These are phyloP conservation scores for Calameuta idolon DNA, from an alignment of 2,888 invertebrate genomes.

Conservation along the genomic window DNA sequence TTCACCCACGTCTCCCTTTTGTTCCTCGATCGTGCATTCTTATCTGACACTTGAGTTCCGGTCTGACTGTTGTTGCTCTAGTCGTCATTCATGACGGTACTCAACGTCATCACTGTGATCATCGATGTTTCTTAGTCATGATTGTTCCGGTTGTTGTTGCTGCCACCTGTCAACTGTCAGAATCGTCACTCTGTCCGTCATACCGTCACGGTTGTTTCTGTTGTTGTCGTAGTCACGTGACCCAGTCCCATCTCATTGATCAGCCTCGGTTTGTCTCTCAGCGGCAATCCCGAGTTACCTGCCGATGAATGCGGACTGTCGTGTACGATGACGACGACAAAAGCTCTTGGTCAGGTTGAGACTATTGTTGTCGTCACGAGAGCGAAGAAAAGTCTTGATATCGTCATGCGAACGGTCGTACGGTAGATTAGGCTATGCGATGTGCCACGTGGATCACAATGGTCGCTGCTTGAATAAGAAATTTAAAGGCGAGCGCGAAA, in stretches of 20 bases:
- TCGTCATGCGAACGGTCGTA: background rate
- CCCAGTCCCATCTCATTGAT: no score
- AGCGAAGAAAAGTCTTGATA: background rate
- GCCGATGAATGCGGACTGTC: no score
- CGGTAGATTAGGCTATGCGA: slow-evolving; percentile 42
- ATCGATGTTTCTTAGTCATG: background rate
- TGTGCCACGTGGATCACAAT: slow-evolving; percentile 50
- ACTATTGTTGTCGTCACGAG: background rate
- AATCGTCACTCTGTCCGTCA: background rate
- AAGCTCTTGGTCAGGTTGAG: background rate
- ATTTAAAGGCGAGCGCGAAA: slow-evolving; percentile 17
- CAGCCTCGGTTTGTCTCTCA: no score
- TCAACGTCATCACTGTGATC: no score
- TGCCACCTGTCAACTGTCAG: background rate
- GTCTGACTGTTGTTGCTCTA: no score
- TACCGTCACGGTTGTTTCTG: background rate
- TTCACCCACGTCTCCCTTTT: background rate
- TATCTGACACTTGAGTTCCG: no score
- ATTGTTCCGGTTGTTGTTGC: background rate
- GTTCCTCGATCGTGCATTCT: background rate
- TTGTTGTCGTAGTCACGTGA: background rate
- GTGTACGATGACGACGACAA: background rate
- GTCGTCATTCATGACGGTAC: no score
- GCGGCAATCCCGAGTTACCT: no score
- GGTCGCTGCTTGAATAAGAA: slow-evolving; percentile 17